Evolutionary conservation across 2,888 invertebrate species (phyloP).

Genomic region (Pollenia amentaria): DNA sequence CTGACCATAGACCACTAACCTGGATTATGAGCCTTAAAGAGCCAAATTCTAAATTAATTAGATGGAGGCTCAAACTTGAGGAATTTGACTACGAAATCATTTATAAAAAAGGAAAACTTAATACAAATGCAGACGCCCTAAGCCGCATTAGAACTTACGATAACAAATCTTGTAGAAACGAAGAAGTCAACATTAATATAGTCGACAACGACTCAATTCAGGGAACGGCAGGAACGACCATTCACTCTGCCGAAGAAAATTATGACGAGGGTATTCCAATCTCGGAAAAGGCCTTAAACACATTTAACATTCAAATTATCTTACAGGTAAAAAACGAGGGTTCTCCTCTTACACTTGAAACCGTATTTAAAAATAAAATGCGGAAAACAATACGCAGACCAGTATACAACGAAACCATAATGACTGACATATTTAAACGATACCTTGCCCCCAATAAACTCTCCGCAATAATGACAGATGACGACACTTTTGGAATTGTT

Average conservation of each 20-base stretch:
- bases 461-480: slow-evolving; percentile 53
- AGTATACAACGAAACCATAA: slow-evolving; percentile 57
- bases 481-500: slow-evolving; percentile 15
- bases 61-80: slow-evolving; percentile 31
- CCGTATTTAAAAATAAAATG: slow-evolving; percentile 70
- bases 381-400: slow-evolving; percentile 62
- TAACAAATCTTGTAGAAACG: background rate
- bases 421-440: slow-evolving; percentile 33
- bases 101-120: slow-evolving; percentile 74
- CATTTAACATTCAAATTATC: slow-evolving; percentile 72
- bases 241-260: slow-evolving; percentile 72
- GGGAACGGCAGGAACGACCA: slow-evolving; percentile 45
- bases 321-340: slow-evolving; percentile 55
- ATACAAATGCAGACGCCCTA: slow-evolving; percentile 73
- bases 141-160: slow-evolving; percentile 65
- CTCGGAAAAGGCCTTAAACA: slow-evolving; percentile 74
- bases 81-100: slow-evolving; percentile 74
- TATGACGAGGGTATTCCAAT: slow-evolving; percentile 73
- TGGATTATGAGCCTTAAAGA: slow-evolving; percentile 5
- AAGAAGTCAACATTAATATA: slow-evolving; percentile 53
- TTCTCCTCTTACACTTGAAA: slow-evolving; percentile 44
- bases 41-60: slow-evolving; percentile 16
- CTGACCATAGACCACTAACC: slow-evolving; percentile 8
- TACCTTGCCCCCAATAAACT: slow-evolving; percentile 73
- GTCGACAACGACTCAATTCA: slow-evolving; percentile 48